Evolutionary conservation across 2,113 vertebrate genomes (phyloP).

Genomic region (Chrysochloris asiatica): DNA sequence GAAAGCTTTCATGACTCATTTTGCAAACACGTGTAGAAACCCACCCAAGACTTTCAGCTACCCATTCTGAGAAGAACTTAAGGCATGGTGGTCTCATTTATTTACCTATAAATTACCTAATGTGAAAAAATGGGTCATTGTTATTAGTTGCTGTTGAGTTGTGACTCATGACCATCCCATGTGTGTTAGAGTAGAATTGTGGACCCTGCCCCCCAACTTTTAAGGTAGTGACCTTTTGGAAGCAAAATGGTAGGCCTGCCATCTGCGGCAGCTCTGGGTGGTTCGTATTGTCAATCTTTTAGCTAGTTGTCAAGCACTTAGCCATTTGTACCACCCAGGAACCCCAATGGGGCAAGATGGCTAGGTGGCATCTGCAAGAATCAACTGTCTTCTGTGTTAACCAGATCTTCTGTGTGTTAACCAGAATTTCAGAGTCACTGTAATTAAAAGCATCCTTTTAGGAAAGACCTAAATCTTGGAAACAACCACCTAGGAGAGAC

Average conservation of each 20-base stretch:
- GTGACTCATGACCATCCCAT: not conserved
- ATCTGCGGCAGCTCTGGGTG: not conserved
- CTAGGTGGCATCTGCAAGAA: not conserved
- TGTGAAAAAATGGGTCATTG: not conserved
- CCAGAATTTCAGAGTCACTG: conserved; percentile 31
- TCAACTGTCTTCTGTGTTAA: not conserved
- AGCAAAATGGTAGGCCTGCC: not conserved
- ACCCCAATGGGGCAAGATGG: not conserved
- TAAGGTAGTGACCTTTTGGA: not conserved
- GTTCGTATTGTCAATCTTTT: too few species aligned
- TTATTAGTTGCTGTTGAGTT: not conserved
- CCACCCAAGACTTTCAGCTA: not conserved
- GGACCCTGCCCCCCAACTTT: not conserved
- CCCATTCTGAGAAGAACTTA: not conserved
- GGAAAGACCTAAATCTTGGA: conserved; percentile 54
- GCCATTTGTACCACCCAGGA: not conserved
- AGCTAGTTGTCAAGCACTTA: not conserved
- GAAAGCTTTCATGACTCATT: not conserved
- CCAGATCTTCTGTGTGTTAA: not conserved
- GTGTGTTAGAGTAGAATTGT: not conserved
- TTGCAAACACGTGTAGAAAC: not conserved
- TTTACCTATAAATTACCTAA: conserved; percentile 31
- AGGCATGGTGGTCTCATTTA: not conserved
- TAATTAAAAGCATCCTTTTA: not conserved
- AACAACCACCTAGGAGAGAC: not conserved